Evolutionary conservation across 1,140 invertebrate species (phyloP), one percentile per base, ranked within the genome.

Genomic region (Mizuhopecten yessoensis): DNA sequence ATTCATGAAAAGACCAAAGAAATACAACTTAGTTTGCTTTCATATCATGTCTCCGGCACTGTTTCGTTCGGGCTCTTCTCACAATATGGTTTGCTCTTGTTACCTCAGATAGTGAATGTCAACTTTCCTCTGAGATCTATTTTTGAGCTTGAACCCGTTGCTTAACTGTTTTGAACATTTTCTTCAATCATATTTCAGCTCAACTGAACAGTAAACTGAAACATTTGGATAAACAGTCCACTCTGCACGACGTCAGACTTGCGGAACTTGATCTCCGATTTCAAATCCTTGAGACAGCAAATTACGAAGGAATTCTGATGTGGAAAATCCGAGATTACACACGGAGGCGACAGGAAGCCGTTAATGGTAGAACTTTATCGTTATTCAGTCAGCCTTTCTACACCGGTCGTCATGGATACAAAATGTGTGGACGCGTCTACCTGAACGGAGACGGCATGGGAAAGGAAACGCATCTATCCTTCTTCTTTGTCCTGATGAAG

Each of bases 301-400:
- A 89, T 34, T 95, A 94, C 88, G 90, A 94, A 90, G 95, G 95
- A 0, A 90, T 92, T 9, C 90, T 96, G n/a, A 89, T 96, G 33
- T 95, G 95, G 95, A 96, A 95, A 88, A 95, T 96, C 87, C 45
- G 92, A 75, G 93, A 95, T 33, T 94, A 94, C 89, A 87, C 87
- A 0, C 87, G 91, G 0, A 75, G 95, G 23, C 94, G 94, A 45
- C 91, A 94, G 87, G 95, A 95, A 34, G 94, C 95, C 0, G 92
- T 93, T 0, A 93, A 89, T 34, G 94, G 95, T 33, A 91, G 93
- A 33, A 94, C 94, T 0, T 39, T 94, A 9, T 95, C 94, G 5
- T 75, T 96, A 36, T 96, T 96, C 90, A 95, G 95, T 34, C 95
- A 95, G 88, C 96, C 96, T 15, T 96, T 96, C 90, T 96, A 96